Evolutionary conservation across 2,113 vertebrate species (phyloP), one percentile per base, ranked within the genome.

Genomic region (Heterotilapia buettikoferi): DNA sequence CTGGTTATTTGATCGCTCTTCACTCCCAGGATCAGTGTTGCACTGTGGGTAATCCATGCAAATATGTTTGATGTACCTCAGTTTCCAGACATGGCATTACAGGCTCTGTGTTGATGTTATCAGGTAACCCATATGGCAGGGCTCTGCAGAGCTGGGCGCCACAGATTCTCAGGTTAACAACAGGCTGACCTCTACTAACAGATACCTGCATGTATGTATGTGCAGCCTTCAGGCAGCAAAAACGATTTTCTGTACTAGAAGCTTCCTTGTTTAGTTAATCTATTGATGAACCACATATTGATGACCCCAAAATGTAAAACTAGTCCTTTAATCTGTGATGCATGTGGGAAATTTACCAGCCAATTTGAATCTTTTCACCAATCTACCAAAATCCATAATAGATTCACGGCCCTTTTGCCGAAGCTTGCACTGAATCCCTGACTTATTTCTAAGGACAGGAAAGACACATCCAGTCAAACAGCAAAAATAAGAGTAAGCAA

Each of bases 41-140:
- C 78, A 54, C 78, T 66, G 26, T 79, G 83, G 86, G 84, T 88
- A 89, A 94, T 91, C 79, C 84, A 88, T 91, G 88, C 84, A 90
- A 90, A 92, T 86, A 73, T 54, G 56, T 84, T 83, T 90, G 86
- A 86, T 90, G 53, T 80, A 56, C 40, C 66, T 82, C 57, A 78
- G 82, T 90, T 94, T 92, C 81, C 87, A 84, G 14, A 26, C 43
- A 50, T 31, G 43, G 26, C 43, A 6, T 50, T 50, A 50, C 26
- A 50, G 80, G 9, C 21, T 68, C 63, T 19, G 61, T 38, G 36
- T 33, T 73, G 7, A 13, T 40, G 56, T 85, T 82, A 43, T 54
- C 54, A 68, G 31, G 38, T 16, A 85, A 40, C 82, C 12, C 26
- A 88, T 36, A 14, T 33, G 24, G 16, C 36, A 31, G 40, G 24